Evolutionary conservation across 2,888 invertebrate genomes (phyloP), one percentile per base, ranked within the genome.

Genomic region (Trissolcus japonicus): DNA sequence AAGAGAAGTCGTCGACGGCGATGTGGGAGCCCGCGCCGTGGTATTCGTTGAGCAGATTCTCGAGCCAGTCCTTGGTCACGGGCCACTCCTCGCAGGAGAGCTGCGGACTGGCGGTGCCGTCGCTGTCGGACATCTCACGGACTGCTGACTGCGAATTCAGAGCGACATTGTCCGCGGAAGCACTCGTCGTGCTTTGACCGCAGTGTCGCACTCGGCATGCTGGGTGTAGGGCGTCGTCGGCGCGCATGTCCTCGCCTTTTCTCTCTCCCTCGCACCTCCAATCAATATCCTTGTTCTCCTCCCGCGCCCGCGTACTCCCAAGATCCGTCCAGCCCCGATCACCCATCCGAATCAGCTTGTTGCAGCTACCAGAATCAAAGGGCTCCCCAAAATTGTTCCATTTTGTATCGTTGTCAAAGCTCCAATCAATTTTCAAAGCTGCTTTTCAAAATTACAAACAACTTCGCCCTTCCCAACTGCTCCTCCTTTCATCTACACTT

Each of bases 1-100:
- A 91, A n/a, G 89, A 88, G 83, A 91, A 92, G 81, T 92, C 90
- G 74, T 88, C 81, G 65, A 91, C 90, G 59, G 84, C 84, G 29
- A 90, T 89, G 78, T 84, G 83, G n/a, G 86, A 81, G 55, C 53
- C 79, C 40, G 76, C 78, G 54, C 82, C 85, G 86, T 91, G 91
- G 86, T 91, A 90, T 63, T 90, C 89, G 76, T 86, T 87, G 50
- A 92, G 87, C 55, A 92, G 90, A 61, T 88, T 90, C 82, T 91
- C 90, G 57, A 92, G 89, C 92, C 92, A 92, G 84, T 91, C 91
- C 84, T 90, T 90, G 60, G 91, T 91, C 71, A 92, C 91, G 59
- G 91, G 91, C 90, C 91, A 91, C 90, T 85, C 84, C 11, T 81
- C 84, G 81, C 86, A 87, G 78, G 89, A 90, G 17, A 73, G 55